Evolutionary conservation across 2,113 vertebrate genomes (phyloP).

Genomic region (Typhlomys cinereus): DNA sequence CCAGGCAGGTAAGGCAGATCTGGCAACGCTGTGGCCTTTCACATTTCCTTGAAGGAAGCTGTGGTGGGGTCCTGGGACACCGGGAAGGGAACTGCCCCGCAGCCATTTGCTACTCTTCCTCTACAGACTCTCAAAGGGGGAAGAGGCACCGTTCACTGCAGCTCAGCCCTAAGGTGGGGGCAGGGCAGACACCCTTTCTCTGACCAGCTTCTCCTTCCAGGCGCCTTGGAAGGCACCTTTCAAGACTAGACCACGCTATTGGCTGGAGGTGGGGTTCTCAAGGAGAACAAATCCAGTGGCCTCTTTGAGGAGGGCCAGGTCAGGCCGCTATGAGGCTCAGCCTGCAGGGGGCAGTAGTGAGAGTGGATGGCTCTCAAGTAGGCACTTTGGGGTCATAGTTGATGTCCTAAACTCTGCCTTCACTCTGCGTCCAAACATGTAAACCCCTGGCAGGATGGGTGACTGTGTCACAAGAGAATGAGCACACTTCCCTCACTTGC

Average conservation of each 20-base stretch:
- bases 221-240: background rate
- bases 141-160: background rate
- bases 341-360: background rate
- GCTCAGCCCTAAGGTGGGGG: background rate
- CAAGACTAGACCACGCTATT: background rate
- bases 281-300: background rate
- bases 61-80: background rate
- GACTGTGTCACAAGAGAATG: conserved; percentile 54
- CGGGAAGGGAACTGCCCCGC: background rate
- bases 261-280: background rate
- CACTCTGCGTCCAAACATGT: background rate
- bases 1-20: background rate
- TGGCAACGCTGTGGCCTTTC: background rate
- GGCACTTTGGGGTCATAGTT: background rate
- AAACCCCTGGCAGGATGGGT: background rate
- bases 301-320: background rate
- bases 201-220: conserved; percentile 2
- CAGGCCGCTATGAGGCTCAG: background rate
- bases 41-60: background rate
- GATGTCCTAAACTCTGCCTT: background rate
- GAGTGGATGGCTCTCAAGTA: background rate
- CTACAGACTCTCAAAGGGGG: background rate
- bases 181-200: background rate
- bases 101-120: background rate
- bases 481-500: background rate